phyloP scores from a whole-genome alignment of 2,888 invertebrate species.

The Frankliniella intonsa region DNA sequence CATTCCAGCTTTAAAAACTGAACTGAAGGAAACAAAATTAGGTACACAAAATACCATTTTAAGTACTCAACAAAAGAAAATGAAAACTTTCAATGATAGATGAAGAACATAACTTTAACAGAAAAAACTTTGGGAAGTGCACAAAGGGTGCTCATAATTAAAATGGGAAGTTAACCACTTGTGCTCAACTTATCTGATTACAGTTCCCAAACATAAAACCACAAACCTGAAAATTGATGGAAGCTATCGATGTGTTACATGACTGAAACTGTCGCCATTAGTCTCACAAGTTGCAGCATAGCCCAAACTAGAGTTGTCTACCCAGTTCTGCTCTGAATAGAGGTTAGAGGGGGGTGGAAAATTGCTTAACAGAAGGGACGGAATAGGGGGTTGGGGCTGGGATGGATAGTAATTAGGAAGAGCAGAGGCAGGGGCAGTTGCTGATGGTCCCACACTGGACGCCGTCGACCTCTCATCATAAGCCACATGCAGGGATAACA shows the following conservation, averaged over 20 bases:
- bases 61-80: too few species aligned
- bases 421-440: not conserved
- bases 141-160: too few species aligned
- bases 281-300: not conserved
- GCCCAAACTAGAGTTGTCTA: not conserved
- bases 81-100: too few species aligned
- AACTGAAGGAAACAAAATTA: too few species aligned
- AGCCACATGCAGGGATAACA: not conserved
- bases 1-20: not conserved
- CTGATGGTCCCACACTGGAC: not conserved
- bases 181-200: not conserved
- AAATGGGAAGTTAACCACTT: too few species aligned
- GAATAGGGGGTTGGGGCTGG: not conserved
- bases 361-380: not conserved
- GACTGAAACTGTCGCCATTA: not conserved
- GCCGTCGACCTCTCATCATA: not conserved
- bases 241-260: not conserved
- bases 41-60: too few species aligned
- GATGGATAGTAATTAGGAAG: not conserved
- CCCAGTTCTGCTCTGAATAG: not conserved
- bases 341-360: not conserved
- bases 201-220: not conserved
- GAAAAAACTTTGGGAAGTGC: not conserved
- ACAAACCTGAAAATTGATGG: slow-evolving; percentile 1
- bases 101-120: not conserved